These are phyloP conservation scores for Tromatobia lineatoria DNA, from an alignment of 2,888 invertebrate genomes.

Conservation along the genomic window DNA sequence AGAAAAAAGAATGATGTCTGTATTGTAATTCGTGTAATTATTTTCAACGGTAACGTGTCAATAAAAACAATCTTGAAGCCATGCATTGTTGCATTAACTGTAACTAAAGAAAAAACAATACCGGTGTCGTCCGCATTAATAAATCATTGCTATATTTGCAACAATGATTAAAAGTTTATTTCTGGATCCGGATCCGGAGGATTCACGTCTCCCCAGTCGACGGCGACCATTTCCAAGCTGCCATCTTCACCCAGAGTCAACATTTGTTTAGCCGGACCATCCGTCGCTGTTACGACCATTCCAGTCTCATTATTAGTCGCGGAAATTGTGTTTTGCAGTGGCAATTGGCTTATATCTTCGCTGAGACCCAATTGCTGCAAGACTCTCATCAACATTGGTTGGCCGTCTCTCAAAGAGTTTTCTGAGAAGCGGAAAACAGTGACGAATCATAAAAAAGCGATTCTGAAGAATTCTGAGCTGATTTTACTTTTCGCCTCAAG, in stretches of 20 bases:
- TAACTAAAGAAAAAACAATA: conserved; percentile 2
- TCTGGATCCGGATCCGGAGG: conserved; percentile 47
- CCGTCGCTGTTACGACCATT: conserved; percentile 68
- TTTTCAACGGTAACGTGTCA: conserved; percentile 12
- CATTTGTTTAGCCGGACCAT: conserved; percentile 77
- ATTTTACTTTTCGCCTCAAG: not conserved
- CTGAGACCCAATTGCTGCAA: conserved; percentile 68
- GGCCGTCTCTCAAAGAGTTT: conserved; percentile 40
- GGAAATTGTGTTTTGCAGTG: not conserved
- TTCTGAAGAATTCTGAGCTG: not conserved
- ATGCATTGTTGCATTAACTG: not conserved
- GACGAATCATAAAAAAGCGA: conserved; percentile 55
- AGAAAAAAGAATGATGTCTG: not conserved
- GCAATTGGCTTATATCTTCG: conserved; percentile 57
- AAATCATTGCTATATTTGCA: not conserved
- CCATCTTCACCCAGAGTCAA: conserved; percentile 83
- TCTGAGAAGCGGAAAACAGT: conserved; percentile 37
- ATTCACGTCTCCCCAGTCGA: conserved; percentile 74
- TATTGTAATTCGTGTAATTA: not conserved
- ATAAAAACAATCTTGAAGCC: conserved; percentile 15
- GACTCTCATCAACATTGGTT: conserved; percentile 67
- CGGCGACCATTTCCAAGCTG: conserved; percentile 82
- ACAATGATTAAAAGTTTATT: conserved; percentile 46
- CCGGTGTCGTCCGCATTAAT: not conserved
- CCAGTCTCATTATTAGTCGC: conserved; percentile 20